Conservation (phyloP, 1,140 invertebrate species). For the Drosophila gunungcola region DNA sequence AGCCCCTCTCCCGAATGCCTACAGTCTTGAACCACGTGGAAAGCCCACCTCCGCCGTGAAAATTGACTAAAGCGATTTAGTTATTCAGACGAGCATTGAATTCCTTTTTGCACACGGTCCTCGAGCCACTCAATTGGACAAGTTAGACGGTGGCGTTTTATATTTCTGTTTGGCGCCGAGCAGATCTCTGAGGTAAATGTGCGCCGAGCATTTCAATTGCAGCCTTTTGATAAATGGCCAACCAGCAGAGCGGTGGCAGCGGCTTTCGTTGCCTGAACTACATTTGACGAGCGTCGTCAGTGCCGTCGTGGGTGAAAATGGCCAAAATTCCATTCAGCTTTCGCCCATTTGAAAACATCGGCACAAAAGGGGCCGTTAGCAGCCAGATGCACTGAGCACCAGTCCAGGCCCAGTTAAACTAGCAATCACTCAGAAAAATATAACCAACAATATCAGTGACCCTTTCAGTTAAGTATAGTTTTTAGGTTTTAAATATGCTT, state of each 20-base stretch:
- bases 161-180: slow-evolving; percentile 39
- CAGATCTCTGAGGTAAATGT: slow-evolving; percentile 71
- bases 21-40: neutral
- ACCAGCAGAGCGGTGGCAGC: slow-evolving; percentile 40
- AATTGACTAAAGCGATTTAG: slow-evolving; percentile 57
- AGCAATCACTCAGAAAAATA: slow-evolving; percentile 4
- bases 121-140: slow-evolving; percentile 45
- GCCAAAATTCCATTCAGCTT: slow-evolving; percentile 75
- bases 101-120: slow-evolving; percentile 54
- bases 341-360: slow-evolving; percentile 72
- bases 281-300: slow-evolving; percentile 54
- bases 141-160: slow-evolving; percentile 42
- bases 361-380: slow-evolving; percentile 27
- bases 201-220: slow-evolving; percentile 74
- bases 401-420: neutral
- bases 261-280: slow-evolving; percentile 68
- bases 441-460: too few relatives aligned
- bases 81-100: slow-evolving; percentile 59
- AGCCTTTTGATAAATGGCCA: slow-evolving; percentile 77
- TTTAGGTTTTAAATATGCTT: too few relatives aligned
- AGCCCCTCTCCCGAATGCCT: neutral
- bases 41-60: slow-evolving; percentile 1
- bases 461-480: too few relatives aligned
- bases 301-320: slow-evolving; percentile 67
- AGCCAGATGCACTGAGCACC: slow-evolving; percentile 1